Evolutionary conservation across 2,113 vertebrate genomes (phyloP), one percentile per base, ranked within the genome.

Genomic region (Colinus virginianus): DNA sequence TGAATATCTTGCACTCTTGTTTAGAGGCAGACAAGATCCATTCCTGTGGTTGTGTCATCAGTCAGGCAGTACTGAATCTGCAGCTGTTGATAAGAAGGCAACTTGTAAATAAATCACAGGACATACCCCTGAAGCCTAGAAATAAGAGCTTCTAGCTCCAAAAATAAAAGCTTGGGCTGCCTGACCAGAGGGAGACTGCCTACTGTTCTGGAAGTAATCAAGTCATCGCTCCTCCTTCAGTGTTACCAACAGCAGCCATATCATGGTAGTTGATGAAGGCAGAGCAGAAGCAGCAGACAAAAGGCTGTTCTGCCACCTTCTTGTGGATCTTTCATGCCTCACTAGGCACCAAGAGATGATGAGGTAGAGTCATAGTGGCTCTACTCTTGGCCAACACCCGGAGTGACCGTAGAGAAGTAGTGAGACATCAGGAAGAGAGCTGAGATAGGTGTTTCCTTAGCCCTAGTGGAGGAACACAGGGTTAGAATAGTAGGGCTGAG

Each of bases 81-180:
- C 68, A 67, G 90, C 83, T 95, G 85, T 92, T 96, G 96, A 95
- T 96, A 96, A 96, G 96, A 88, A 81, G 72, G 72, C 15, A 59
- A 40, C 79, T 84, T 87, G 58, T 55, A 81, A 70, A 94, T 96
- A 96, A 94, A 96, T 95, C 92, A 87, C 53, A 69, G 6, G 77
- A 53, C 94, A 69, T 72, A 34, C 58, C 83, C 94, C 86, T 93
- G 94, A 95, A 93, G 77, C 72, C 62, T 76, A 87, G 83, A 87
- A 95, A 68, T 61, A 79, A 64, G 75, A 91, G 49, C 67, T 83
- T 78, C 75, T 95, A 84, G 68, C 76, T 94, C 61, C 78, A 94
- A 8, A 55, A 92, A 77, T 61, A 95, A 87, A 87, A 87, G 38
- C 62, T 49, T 87, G 86, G 43, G 74, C 83, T 84, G 51, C 30